Evolutionary conservation across 2,797 vertebrate species (phyloP).

Genomic region (Halcyon smyrnensis): DNA sequence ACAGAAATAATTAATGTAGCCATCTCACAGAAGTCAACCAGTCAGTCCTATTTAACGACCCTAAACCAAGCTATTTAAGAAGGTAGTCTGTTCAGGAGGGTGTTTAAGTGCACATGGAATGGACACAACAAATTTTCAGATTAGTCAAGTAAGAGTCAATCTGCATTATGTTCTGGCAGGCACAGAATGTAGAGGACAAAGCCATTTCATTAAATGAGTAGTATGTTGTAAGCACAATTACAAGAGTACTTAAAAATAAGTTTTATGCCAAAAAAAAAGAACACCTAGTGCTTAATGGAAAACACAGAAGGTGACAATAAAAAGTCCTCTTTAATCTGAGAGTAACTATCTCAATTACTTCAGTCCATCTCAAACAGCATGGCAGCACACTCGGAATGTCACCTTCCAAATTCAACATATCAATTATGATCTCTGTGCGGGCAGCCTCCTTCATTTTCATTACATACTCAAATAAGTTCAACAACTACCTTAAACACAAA

Average conservation of each 20-base stretch:
- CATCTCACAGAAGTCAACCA: not conserved
- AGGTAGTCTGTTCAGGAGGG: not conserved
- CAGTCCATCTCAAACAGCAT: not conserved
- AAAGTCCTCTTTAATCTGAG: not conserved
- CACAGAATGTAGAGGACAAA: not conserved
- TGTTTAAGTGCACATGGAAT: not conserved
- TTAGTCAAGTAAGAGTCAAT: not conserved
- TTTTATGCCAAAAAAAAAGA: not conserved
- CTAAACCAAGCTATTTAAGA: not conserved
- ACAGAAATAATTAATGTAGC: not conserved
- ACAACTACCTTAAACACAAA: not conserved
- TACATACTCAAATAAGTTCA: not conserved
- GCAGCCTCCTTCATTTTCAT: not conserved
- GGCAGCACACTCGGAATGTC: not conserved
- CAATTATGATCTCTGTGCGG: not conserved
- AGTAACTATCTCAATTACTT: not conserved
- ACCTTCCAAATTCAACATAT: not conserved
- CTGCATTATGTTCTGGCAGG: not conserved
- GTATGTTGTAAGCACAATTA: not conserved
- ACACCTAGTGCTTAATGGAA: not conserved
- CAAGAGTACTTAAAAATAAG: not conserved
- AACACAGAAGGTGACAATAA: not conserved
- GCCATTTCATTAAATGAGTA: not conserved
- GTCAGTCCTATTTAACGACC: not conserved
- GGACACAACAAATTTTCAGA: not conserved